These are phyloP conservation scores for Muntiacus reevesi DNA, from an alignment of 2,113 vertebrate genomes.

Conservation along the genomic window DNA sequence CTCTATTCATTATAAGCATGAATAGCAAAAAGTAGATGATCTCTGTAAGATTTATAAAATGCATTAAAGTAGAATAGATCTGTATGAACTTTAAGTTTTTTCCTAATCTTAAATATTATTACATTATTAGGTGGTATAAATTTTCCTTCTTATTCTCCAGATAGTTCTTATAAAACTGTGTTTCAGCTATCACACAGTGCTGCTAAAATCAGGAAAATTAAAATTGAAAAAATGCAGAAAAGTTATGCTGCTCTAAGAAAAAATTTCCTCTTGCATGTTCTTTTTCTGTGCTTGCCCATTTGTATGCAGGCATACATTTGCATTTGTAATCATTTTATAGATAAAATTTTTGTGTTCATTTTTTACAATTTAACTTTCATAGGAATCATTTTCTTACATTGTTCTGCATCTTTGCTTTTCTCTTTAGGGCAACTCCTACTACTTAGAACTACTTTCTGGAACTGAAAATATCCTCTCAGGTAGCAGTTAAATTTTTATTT, in stretches of 20 bases:
- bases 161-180: neutral
- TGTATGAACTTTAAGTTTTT: neutral
- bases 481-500: neutral
- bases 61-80: neutral
- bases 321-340: neutral
- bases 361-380: neutral
- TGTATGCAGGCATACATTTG: neutral
- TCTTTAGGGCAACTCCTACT: neutral
- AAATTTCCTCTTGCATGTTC: neutral
- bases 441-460: neutral
- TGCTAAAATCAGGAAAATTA: neutral
- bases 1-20: neutral
- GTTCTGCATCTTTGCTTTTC: neutral
- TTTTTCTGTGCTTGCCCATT: neutral
- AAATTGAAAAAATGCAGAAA: neutral
- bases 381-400: neutral
- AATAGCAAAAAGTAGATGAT: neutral
- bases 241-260: neutral
- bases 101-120: neutral
- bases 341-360: neutral
- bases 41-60: neutral
- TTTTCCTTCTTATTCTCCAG: neutral
- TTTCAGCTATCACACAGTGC: neutral
- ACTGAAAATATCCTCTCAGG: neutral
- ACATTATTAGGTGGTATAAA: neutral